A percentile compares a stretch with the other conserved stretches of the same genome.
Conservation (phyloP, 2,113 vertebrate species). For the Numida meleagris region DNA sequence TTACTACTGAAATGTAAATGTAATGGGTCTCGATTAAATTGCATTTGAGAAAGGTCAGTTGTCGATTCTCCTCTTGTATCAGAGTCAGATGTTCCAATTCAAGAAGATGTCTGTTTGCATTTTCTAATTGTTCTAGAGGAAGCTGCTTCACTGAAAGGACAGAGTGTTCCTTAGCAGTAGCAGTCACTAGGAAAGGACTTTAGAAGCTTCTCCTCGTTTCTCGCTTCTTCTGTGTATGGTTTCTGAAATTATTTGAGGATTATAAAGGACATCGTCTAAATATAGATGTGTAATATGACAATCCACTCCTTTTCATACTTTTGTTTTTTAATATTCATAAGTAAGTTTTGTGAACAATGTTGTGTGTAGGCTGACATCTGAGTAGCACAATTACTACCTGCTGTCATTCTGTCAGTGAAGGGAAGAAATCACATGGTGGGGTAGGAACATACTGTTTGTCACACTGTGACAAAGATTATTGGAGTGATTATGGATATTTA, state of each 20-base stretch:
- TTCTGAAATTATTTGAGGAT: slow-evolving; percentile 1
- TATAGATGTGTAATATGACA: slow-evolving; percentile 33
- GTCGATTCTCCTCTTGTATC: background rate
- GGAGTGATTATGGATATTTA: slow-evolving; percentile 27
- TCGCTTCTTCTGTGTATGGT: background rate
- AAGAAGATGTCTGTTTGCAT: background rate
- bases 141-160: background rate
- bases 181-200: background rate
- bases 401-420: slow-evolving; percentile 46
- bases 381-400: slow-evolving; percentile 62
- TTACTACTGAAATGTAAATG: background rate
- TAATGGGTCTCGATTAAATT: background rate
- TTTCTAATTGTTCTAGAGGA: slow-evolving; percentile 12
- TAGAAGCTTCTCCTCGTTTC: background rate
- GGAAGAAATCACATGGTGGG: background rate
- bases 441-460: slow-evolving; percentile 27
- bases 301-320: slow-evolving; percentile 24
- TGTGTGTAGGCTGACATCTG: slow-evolving; percentile 53
- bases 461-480: slow-evolving; percentile 25
- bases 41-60: slow-evolving; percentile 12
- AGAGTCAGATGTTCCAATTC: background rate
- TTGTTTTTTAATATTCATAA: slow-evolving; percentile 27
- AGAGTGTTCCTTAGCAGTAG: background rate
- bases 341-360: slow-evolving; percentile 26
- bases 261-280: slow-evolving; percentile 15